A percentile compares a stretch with the other conserved stretches of the same genome.
phyloP scores from a whole-genome alignment of 2,888 invertebrate genomes.

The Trachelus stipa region DNA sequence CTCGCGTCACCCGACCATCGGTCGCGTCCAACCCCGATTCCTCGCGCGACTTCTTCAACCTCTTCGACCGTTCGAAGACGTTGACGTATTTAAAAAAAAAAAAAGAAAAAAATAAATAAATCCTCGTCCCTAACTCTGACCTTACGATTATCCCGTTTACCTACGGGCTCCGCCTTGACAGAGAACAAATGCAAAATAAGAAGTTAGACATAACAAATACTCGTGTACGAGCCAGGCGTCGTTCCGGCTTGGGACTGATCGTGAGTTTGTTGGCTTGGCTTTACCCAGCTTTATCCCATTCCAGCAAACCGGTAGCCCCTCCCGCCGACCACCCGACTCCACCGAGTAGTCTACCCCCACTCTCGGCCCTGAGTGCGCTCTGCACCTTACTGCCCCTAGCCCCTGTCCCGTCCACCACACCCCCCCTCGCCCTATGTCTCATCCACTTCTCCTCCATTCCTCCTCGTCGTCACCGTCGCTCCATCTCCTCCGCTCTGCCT shows the following conservation, averaged over 20 bases:
- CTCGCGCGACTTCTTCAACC: neutral
- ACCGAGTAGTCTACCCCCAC: neutral
- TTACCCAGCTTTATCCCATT: slow-evolving; percentile 52
- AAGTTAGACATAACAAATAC: neutral
- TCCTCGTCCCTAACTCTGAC: neutral
- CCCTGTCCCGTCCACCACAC: slow-evolving; percentile 16
- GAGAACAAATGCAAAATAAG: neutral
- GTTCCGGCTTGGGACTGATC: slow-evolving; percentile 55
- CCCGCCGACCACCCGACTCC: slow-evolving; percentile 19
- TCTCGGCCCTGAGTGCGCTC: slow-evolving; percentile 7
- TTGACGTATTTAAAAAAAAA: neutral
- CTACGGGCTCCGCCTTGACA: neutral
- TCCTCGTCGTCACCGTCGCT: slow-evolving; percentile 36
- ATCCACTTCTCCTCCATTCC: slow-evolving; percentile 25
- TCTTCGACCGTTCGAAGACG: neutral
- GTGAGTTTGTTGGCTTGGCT: slow-evolving; percentile 64
- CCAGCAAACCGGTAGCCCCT: slow-evolving; percentile 42
- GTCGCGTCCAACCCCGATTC: neutral
- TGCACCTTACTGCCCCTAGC: slow-evolving; percentile 9
- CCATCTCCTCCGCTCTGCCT: slow-evolving; percentile 25
- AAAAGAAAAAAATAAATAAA: neutral
- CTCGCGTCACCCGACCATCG: neutral
- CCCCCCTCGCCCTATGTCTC: slow-evolving; percentile 16
- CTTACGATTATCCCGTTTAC: neutral
- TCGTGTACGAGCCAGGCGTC: slow-evolving; percentile 46